Conservation (phyloP, 2,797 vertebrate species). For the Amblyopsis hoosieri region DNA sequence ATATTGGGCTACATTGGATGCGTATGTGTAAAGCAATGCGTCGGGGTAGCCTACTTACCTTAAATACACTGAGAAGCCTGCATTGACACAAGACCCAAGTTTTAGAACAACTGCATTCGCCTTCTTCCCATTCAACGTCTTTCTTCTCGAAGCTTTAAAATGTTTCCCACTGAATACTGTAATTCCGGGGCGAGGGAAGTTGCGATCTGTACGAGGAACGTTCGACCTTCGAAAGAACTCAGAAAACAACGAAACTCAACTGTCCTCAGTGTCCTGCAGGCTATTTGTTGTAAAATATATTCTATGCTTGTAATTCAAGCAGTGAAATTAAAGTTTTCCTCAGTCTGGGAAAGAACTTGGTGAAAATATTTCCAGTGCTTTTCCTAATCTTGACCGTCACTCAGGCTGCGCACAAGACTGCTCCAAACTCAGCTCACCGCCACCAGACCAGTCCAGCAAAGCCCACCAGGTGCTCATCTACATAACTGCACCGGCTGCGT, state of each 20-base stretch:
- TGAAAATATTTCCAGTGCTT: slow-evolving; percentile 1
- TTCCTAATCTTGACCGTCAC: slow-evolving; percentile 14
- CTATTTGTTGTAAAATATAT: neutral
- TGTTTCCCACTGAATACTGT: slow-evolving; percentile 18
- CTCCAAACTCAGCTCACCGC: slow-evolving; percentile 47
- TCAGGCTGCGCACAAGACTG: slow-evolving; percentile 12
- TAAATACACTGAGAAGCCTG: slow-evolving; percentile 48
- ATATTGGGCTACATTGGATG: too few species aligned
- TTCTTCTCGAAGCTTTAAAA: slow-evolving; percentile 6
- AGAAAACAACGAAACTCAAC: slow-evolving; percentile 35
- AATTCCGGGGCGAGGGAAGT: slow-evolving; percentile 44
- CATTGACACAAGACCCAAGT: slow-evolving; percentile 43
- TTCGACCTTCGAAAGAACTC: slow-evolving; percentile 46
- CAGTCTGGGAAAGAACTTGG: neutral
- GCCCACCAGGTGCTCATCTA: slow-evolving; percentile 85
- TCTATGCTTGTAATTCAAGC: neutral
- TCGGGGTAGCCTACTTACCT: slow-evolving; percentile 62
- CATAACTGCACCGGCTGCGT: slow-evolving; percentile 76
- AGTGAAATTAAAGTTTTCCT: neutral
- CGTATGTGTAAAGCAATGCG: slow-evolving; percentile 11
- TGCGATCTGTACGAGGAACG: slow-evolving; percentile 13
- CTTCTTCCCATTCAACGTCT: neutral
- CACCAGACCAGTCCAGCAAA: slow-evolving; percentile 53
- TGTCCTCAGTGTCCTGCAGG: neutral
- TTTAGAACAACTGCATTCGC: slow-evolving; percentile 12